Evolutionary conservation across 2,888 invertebrate genomes (phyloP).

Genomic region (Coleophora flavipennella): DNA sequence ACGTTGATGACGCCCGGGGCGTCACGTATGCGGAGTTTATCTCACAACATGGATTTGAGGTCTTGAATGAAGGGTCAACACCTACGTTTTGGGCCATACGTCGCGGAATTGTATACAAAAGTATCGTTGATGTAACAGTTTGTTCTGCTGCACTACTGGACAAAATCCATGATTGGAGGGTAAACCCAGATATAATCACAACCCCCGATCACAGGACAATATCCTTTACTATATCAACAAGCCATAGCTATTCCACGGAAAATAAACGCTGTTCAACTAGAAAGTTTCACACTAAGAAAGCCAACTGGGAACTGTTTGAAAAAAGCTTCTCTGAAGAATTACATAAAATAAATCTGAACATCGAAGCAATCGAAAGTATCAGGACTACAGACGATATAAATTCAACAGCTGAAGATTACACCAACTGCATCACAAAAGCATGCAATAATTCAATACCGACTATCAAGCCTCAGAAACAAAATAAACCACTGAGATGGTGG

Average conservation of each 20-base stretch:
- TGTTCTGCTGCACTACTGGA: background rate
- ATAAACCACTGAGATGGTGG: constrained; percentile 4
- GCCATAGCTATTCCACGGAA: too few species aligned
- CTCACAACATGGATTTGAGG: background rate
- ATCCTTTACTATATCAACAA: background rate
- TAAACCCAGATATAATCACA: background rate
- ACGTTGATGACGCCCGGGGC: background rate
- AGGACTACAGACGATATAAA: background rate
- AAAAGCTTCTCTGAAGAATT: background rate
- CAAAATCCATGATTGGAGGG: background rate
- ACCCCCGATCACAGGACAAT: background rate
- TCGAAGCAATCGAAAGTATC: background rate
- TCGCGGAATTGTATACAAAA: background rate
- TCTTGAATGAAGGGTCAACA: background rate
- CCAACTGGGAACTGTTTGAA: background rate
- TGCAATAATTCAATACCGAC: background rate
- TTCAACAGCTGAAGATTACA: background rate
- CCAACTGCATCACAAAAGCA: background rate
- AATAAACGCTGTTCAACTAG: background rate
- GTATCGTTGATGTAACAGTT: constrained; percentile 1
- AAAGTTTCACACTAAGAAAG: background rate
- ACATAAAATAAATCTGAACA: background rate
- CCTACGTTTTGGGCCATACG: background rate
- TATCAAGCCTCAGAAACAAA: background rate
- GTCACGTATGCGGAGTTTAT: background rate